Evolutionary conservation across 2,797 vertebrate genomes (phyloP).

Genomic region (Ibycter americanus): DNA sequence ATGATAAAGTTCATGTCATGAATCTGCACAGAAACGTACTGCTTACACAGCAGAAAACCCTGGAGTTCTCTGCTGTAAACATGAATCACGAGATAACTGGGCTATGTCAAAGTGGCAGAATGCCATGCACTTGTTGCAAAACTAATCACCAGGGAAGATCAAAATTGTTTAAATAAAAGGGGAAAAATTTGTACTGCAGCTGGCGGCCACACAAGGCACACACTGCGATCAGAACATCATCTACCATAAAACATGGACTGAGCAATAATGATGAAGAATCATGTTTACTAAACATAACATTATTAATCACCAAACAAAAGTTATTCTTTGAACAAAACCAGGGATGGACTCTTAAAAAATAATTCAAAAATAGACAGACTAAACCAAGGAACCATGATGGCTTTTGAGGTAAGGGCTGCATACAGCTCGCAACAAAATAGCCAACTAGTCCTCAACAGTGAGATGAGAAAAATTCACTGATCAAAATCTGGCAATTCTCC

Average conservation of each 20-base stretch:
- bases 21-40: not conserved
- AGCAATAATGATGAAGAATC: not conserved
- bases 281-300: not conserved
- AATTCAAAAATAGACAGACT: not conserved
- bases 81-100: not conserved
- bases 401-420: not conserved
- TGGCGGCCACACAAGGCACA: not conserved
- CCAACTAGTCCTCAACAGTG: not conserved
- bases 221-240: not conserved
- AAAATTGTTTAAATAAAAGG: not conserved
- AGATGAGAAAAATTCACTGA: not conserved
- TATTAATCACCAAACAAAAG: not conserved
- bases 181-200: not conserved
- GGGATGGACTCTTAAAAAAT: not conserved
- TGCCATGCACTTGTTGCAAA: not conserved
- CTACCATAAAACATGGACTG: not conserved
- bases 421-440: not conserved
- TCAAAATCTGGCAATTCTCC: not conserved
- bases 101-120: not conserved
- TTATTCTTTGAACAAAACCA: not conserved
- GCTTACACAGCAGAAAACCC: not conserved
- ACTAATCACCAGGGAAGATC: not conserved
- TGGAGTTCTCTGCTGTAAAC: not conserved
- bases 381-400: fast-evolving
- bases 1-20: not conserved